Percentiles rank a stretch among this genome's conserved stretches.
Conservation (phyloP, 2,888 invertebrate genomes). For the Ditula angustiorana region DNA sequence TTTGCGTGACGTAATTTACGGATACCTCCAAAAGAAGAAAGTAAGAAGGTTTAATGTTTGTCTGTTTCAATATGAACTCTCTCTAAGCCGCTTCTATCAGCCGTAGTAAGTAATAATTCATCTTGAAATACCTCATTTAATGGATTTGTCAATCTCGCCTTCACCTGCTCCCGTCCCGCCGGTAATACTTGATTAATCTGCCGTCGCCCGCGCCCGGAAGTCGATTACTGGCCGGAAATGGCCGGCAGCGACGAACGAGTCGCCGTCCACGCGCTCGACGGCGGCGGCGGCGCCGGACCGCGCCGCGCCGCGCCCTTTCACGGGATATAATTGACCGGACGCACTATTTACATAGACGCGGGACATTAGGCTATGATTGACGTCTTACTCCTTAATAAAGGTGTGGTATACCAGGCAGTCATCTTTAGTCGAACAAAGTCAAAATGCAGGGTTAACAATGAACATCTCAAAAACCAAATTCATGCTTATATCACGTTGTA, state of each 20-base stretch:
- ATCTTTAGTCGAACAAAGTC: no score
- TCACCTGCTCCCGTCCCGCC: constrained; percentile 12
- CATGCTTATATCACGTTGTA: no score
- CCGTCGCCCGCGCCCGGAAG: constrained; percentile 59
- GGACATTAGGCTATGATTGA: neutral
- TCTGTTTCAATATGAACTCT: no score
- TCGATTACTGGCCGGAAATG: constrained; percentile 73
- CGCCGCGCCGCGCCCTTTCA: constrained; percentile 21
- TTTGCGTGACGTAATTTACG: no score
- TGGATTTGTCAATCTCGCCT: constrained; percentile 1
- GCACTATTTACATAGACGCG: constrained; percentile 10
- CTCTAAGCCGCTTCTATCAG: no score
- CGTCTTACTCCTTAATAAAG: neutral
- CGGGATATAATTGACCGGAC: constrained; percentile 14
- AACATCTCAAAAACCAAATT: no score
- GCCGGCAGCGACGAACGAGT: constrained; percentile 42
- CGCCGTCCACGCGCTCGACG: no score
- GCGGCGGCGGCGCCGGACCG: constrained; percentile 37
- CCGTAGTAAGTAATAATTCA: neutral
- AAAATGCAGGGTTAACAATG: no score
- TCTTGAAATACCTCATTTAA: neutral
- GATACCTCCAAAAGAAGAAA: no score
- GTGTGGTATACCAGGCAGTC: neutral
- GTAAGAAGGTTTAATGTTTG: no score
- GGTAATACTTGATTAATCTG: constrained; percentile 60